These are phyloP conservation scores for Edolisoma coerulescens DNA, from an alignment of 2,113 vertebrate genomes.

Conservation along the genomic window DNA sequence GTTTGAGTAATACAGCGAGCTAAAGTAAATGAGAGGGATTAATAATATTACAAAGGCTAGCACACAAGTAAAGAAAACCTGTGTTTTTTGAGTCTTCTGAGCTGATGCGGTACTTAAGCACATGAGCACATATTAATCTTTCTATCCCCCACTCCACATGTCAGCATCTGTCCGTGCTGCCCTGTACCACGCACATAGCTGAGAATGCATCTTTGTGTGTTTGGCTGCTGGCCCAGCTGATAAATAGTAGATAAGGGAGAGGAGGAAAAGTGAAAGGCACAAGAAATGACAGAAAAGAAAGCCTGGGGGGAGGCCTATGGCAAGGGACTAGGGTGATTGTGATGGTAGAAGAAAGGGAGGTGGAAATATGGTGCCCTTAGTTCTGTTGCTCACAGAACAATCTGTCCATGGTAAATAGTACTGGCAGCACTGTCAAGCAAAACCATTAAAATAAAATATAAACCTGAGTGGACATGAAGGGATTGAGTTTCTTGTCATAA, in stretches of 20 bases:
- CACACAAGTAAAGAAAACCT: background rate
- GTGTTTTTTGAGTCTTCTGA: background rate
- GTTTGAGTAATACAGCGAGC: background rate
- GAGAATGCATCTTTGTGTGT: background rate
- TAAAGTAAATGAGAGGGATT: background rate
- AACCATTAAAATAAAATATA: background rate
- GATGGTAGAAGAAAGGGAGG: background rate
- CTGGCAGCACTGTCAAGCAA: background rate
- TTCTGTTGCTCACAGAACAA: background rate
- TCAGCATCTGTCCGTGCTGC: background rate
- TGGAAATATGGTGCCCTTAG: background rate
- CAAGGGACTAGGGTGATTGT: background rate
- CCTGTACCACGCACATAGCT: background rate
- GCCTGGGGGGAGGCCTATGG: rapidly evolving
- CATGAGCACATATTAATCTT: background rate
- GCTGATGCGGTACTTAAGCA: background rate
- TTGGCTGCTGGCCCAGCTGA: background rate
- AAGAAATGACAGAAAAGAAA: background rate
- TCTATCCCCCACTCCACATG: background rate
- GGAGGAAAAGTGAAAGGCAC: background rate
- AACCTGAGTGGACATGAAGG: background rate
- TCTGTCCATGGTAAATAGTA: background rate
- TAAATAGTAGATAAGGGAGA: background rate
- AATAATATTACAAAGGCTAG: background rate
- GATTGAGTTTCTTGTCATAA: background rate